These are phyloP conservation scores for Dermatemys mawii DNA, from an alignment of 2,113 vertebrate genomes.

Conservation along the genomic window DNA sequence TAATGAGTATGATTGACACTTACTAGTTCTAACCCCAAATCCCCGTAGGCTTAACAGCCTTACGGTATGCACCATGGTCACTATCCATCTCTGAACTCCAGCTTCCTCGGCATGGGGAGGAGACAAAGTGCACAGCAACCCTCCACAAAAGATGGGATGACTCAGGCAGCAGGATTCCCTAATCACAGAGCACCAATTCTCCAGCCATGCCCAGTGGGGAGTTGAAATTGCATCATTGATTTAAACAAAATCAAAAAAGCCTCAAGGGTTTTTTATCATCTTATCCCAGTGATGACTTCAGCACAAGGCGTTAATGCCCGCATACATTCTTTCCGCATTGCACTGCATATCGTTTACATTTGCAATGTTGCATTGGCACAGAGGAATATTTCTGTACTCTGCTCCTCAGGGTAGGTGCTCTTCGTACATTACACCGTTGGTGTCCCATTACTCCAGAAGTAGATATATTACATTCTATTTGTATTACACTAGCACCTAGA, in stretches of 20 bases:
- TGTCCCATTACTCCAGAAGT: not conserved
- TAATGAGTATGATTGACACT: not conserved
- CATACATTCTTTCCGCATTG: rapidly evolving
- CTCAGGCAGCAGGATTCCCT: not conserved
- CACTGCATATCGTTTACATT: not conserved
- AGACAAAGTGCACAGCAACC: not conserved
- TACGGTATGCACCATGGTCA: not conserved
- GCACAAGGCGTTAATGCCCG: not conserved
- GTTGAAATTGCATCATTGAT: not conserved
- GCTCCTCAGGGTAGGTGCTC: not conserved
- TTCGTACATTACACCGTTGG: not conserved
- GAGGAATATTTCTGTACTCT: not conserved
- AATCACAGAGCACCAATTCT: rapidly evolving
- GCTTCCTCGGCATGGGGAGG: rapidly evolving
- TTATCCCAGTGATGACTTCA: conserved; percentile 7
- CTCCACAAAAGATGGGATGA: not conserved
- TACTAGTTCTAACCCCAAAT: not conserved
- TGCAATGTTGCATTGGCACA: rapidly evolving
- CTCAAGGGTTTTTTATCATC: not conserved
- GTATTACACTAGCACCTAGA: not conserved
- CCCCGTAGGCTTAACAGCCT: not conserved
- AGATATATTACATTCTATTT: not conserved
- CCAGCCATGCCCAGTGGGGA: not conserved
- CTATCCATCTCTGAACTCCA: rapidly evolving
- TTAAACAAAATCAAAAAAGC: not conserved